A percentile compares a stretch with the other conserved stretches of the same genome.
Conservation (phyloP, 2,113 vertebrate genomes). For the Cololabis saira region DNA sequence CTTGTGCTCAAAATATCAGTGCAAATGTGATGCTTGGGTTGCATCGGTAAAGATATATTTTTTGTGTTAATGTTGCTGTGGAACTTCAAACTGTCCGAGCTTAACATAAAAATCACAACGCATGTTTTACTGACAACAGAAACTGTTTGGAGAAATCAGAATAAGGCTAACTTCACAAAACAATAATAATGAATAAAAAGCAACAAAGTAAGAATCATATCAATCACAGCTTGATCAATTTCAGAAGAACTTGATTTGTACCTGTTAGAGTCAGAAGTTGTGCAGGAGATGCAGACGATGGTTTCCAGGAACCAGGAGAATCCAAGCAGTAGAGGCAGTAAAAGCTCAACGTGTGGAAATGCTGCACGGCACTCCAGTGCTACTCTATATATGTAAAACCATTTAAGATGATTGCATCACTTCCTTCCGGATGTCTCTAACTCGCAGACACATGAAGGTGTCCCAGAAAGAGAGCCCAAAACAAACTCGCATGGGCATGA, state of each 20-base stretch:
- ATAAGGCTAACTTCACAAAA: background rate
- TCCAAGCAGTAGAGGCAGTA: constrained; percentile 17
- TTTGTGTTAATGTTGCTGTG: constrained; percentile 1
- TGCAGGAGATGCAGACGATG: constrained; percentile 4
- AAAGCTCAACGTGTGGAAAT: constrained; percentile 38
- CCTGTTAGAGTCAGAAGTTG: constrained; percentile 12
- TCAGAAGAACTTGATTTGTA: too few species aligned
- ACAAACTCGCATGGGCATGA: constrained; percentile 47
- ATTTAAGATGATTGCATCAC: constrained; percentile 68
- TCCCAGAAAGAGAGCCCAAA: constrained; percentile 41
- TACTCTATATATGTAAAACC: constrained; percentile 63
- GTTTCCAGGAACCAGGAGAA: constrained; percentile 32
- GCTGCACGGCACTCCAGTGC: constrained; percentile 41
- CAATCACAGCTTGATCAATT: background rate
- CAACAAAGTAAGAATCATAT: background rate
- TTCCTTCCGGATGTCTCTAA: constrained; percentile 67
- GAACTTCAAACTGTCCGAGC: too few species aligned
- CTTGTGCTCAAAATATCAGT: too few species aligned
- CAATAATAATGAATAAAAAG: background rate
- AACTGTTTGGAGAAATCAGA: background rate
- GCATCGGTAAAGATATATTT: background rate
- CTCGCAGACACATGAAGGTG: constrained; percentile 48
- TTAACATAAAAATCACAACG: too few species aligned
- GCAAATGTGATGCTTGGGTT: too few species aligned
- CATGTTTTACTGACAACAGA: background rate